A percentile compares a stretch with the other conserved stretches of the same genome.
These are phyloP conservation scores for Heterodera carotae DNA, from an alignment of 1,140 invertebrate species.

Conservation along the genomic window DNA sequence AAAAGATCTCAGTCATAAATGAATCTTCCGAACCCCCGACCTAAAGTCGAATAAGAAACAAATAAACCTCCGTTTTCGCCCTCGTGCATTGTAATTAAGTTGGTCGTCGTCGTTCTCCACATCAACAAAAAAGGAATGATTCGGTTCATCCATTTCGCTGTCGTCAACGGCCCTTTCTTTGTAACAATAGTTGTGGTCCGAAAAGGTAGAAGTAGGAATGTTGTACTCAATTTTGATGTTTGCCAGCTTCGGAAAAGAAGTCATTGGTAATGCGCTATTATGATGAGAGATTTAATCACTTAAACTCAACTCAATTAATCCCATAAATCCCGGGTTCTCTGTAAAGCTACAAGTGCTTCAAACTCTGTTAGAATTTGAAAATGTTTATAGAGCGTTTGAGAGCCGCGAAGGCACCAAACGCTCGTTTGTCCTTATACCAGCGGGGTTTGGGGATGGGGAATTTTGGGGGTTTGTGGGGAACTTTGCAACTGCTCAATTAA, in stretches of 20 bases:
- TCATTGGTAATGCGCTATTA: background rate
- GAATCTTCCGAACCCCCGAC: too few species aligned
- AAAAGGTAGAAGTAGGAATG: slow-evolving; percentile 3
- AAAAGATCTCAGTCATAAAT: too few species aligned
- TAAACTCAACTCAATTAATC: too few species aligned
- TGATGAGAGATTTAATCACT: background rate
- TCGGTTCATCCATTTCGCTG: background rate
- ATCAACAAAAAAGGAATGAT: background rate
- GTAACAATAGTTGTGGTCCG: slow-evolving; percentile 6
- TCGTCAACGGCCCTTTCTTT: background rate
- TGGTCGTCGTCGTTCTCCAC: background rate
- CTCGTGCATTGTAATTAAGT: background rate
- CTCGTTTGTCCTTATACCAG: too few species aligned
- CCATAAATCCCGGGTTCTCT: too few species aligned
- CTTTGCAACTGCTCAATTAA: too few species aligned
- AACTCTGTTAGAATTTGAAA: too few species aligned
- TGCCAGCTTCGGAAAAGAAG: background rate
- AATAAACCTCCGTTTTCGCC: background rate
- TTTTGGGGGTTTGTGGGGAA: too few species aligned
- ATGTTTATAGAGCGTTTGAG: too few species aligned
- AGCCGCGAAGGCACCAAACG: too few species aligned
- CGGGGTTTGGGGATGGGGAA: too few species aligned
- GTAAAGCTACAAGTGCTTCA: too few species aligned
- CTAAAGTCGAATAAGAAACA: background rate
- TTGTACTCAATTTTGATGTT: slow-evolving; percentile 3